These are phyloP conservation scores for Anthopleura xanthogrammica DNA, from an alignment of 92 coral and sea anemone species.

Conservation along the genomic window DNA sequence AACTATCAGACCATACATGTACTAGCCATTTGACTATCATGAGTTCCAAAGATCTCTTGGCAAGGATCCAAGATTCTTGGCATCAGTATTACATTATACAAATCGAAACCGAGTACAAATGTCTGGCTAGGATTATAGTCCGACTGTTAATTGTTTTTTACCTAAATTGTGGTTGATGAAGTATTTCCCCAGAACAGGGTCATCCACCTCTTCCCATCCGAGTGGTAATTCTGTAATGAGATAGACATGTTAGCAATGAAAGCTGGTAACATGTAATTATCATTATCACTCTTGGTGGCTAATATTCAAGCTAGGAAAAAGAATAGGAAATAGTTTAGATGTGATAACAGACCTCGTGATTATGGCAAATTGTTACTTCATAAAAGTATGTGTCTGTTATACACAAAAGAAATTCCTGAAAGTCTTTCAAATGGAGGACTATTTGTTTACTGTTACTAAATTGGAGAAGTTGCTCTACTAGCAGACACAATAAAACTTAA, in stretches of 20 bases:
- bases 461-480: too few relatives aligned
- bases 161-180: constrained; percentile 93
- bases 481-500: too few relatives aligned
- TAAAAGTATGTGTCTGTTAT: too few relatives aligned
- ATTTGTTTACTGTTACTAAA: too few relatives aligned
- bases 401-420: too few relatives aligned
- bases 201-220: constrained; percentile 98
- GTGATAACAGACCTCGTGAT: background rate
- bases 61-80: too few relatives aligned
- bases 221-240: constrained; percentile 77
- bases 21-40: too few relatives aligned
- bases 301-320: background rate
- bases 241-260: constrained; percentile 3
- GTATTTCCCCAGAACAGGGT: constrained; percentile 76
- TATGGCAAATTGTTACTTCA: background rate
- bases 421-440: too few relatives aligned
- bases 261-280: background rate
- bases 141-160: constrained; percentile 2
- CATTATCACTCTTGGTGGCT: background rate
- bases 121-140: background rate
- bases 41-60: too few relatives aligned
- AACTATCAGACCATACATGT: too few relatives aligned
- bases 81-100: background rate
- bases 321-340: constrained; percentile 7
- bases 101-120: background rate